A percentile compares a stretch with the other conserved stretches of the same genome.
Evolutionary conservation across 2,113 vertebrate species (phyloP).

Genomic region (Taxidea taxus): DNA sequence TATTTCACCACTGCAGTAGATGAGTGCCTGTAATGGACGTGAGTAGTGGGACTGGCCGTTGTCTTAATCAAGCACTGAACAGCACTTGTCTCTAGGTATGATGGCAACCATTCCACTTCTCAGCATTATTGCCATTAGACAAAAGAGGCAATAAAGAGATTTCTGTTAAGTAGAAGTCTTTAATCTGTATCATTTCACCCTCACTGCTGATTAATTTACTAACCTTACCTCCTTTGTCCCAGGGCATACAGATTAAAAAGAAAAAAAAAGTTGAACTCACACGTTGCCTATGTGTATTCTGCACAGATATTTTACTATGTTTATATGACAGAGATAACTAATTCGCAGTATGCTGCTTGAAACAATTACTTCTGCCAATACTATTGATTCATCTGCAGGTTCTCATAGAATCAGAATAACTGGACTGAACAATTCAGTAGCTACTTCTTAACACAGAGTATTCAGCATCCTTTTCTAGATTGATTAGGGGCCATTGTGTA

Average conservation of each 20-base stretch:
- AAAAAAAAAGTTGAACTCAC: not conserved
- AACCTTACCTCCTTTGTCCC: not conserved
- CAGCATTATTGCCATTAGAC: not conserved
- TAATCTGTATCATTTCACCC: slow-evolving; percentile 27
- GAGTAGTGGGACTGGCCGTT: not conserved
- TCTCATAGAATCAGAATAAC: not conserved
- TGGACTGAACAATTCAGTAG: not conserved
- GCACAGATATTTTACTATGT: not conserved
- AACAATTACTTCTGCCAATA: not conserved
- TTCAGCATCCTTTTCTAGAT: not conserved
- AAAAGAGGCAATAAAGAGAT: not conserved
- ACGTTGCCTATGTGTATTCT: not conserved
- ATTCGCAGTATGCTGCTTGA: not conserved
- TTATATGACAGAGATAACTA: slow-evolving; percentile 24
- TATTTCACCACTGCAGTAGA: not conserved
- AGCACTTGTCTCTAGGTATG: not conserved
- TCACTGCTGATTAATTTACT: slow-evolving; percentile 47
- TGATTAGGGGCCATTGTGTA: not conserved
- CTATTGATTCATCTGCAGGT: not conserved
- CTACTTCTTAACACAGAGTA: not conserved
- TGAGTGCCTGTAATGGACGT: not conserved
- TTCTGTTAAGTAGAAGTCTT: slow-evolving; percentile 38
- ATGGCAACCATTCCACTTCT: not conserved
- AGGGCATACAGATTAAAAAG: not conserved
- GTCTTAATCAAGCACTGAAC: slow-evolving; percentile 29